A percentile compares a stretch with the other conserved stretches of the same genome.
These are phyloP conservation scores for Gallirallus australis DNA, from an alignment of 2,797 vertebrate genomes.

Conservation along the genomic window DNA sequence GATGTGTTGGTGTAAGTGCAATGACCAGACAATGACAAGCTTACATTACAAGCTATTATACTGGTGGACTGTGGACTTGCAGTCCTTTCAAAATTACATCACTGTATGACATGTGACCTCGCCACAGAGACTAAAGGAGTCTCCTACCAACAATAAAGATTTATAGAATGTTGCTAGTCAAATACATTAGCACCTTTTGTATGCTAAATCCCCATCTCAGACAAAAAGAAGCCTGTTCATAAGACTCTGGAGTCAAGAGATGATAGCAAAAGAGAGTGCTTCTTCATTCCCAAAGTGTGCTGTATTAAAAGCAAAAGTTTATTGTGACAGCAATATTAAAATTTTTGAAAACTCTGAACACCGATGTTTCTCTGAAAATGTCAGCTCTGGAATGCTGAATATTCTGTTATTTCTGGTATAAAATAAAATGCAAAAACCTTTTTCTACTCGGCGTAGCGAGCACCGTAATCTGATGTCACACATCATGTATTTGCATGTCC, in stretches of 20 bases:
- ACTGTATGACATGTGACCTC: conserved; percentile 9
- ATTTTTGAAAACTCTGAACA: neutral
- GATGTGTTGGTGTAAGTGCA: neutral
- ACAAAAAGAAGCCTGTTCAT: conserved; percentile 9
- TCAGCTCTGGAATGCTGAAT: neutral
- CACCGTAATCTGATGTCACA: neutral
- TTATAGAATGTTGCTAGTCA: neutral
- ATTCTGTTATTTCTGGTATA: neutral
- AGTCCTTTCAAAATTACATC: conserved; percentile 36
- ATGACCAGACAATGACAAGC: conserved; percentile 4
- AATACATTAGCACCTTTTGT: neutral
- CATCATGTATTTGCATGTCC: neutral
- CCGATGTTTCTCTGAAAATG: neutral
- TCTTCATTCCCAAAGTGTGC: neutral
- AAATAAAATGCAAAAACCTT: neutral
- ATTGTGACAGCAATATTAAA: neutral
- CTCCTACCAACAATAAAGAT: conserved; percentile 16
- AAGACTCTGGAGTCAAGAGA: neutral
- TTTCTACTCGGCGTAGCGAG: neutral
- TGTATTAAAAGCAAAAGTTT: neutral
- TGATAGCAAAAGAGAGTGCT: neutral
- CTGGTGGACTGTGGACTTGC: neutral
- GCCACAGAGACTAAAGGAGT: neutral
- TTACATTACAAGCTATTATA: neutral
- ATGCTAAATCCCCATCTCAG: neutral